Base-by-base conservation (phyloP, 2,888 invertebrate species). In the Zelleria hepariella region DNA sequence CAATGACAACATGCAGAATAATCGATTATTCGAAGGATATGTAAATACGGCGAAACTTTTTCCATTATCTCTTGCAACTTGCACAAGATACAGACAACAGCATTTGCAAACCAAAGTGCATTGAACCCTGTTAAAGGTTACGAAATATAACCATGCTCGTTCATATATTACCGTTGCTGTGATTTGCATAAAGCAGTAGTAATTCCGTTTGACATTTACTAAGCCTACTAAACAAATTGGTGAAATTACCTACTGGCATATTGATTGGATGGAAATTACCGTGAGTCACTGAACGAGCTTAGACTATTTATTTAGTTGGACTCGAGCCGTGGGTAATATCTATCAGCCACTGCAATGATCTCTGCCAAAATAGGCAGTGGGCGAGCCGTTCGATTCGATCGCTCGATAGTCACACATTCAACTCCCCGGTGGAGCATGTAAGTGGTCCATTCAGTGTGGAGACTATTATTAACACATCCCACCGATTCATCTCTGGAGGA, bases 381-480 rank as follows among this genome's bases (percentile, higher is more conserved):
- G 72, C 73, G 74, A 72, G n/a, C 77, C 80, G 78, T 75, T 75
- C 79, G 77, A 86, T 85, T 86, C 85, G 84, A 86, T 86, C 87
- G 80, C 82, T 77, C 82, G 81, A 83, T 84, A 80, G 86, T 84
- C 84, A 84, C 86, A 86, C 84, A 85, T 85, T 85, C 78, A 78
- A 74, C 75, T 82, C 83, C 83, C 86, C 85, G 77, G 68, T 72
- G 81, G 85, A 86, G 77, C 84, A 83, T 85, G 83, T 86, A 85
- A 86, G 86, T 86, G 84, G 78, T 82, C 82, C 82, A 86, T 86
- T 86, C 86, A 84, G 80, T 77, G 75, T 78, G 77, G 71, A 74
- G 78, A 78, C 80, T 79, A 83, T 86, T 86, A 87, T 87, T 86
- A 87, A 86, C 86, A 86, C 80, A 80, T 79, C 79, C 62, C 54